Evolutionary conservation across 2,888 invertebrate species (phyloP), one percentile per base, ranked within the genome.

Genomic region (Anarsia innoxiella): DNA sequence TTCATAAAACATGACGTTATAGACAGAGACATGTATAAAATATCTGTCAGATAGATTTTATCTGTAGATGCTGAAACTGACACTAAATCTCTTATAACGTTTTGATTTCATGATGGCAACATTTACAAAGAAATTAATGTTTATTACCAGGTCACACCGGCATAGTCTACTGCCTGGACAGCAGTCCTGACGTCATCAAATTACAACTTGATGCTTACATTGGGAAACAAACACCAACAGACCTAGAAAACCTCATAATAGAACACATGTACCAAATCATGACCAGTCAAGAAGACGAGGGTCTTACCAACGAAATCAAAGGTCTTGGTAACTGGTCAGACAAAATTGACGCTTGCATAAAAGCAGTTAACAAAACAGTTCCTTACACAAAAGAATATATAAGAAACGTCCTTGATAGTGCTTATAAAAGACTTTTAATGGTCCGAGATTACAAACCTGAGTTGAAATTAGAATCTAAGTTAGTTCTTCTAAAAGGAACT

Each of bases 141-240:
- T 12, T 16, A 13, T 47, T 61, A 58, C 3, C 58, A 73, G 71
- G 72, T 41, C 49, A 56, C 23, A 39, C 49, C 25, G 72, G 72
- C 25, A 44, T 56, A n/a, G 56, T 72, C 0, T 65, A 53, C 33
- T 71, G 71, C 41, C 50, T 71, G 41, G 69, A 70, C 35, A 65
- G 69, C 43, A 72, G 73, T 42, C 70, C 73, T 11, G 69, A 66
- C 41, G 57, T 53, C 31, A 41, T 69, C 35, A 51, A 44, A 30
- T 42, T 39, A 12, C 68, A 66, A 36, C 37, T 72, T 2, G 46
- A 61, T n/a, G 48, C 59, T 2, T 48, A 62, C 39, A 39, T 67
- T 16, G 66, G 67, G 1, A 43, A 54, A 5, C 25, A 58, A 26
- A 48, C 53, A 2, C 51, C 59, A 10, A 35, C 39, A 9, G 45